Evolutionary conservation across 1,140 invertebrate genomes (phyloP).

Genomic region (Daktulosphaira vitifoliae): DNA sequence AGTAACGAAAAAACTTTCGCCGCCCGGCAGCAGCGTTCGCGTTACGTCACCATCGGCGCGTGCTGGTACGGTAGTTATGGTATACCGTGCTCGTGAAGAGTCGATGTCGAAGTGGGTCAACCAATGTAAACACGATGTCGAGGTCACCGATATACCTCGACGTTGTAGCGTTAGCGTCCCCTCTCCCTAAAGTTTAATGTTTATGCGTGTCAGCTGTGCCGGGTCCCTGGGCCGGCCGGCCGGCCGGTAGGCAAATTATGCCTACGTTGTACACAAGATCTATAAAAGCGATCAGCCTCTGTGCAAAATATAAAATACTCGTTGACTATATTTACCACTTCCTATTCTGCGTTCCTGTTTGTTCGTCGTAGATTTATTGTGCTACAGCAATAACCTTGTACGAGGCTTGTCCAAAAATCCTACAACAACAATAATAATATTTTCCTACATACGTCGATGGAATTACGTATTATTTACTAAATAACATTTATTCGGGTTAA

Average conservation of each 20-base stretch:
- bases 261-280: background rate
- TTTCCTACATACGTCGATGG: too few species aligned
- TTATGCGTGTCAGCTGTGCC: constrained; percentile 30
- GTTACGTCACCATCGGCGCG: constrained; percentile 12
- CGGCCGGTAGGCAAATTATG: background rate
- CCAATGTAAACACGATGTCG: constrained; percentile 31
- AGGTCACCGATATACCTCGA: constrained; percentile 9
- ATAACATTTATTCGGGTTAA: too few species aligned
- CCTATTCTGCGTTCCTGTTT: too few species aligned
- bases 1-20: constrained; percentile 29
- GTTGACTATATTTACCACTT: too few species aligned
- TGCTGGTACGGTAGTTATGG: constrained; percentile 7
- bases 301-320: background rate
- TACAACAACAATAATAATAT: too few species aligned
- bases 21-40: background rate
- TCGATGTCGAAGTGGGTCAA: constrained; percentile 24
- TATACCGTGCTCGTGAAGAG: background rate
- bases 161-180: background rate
- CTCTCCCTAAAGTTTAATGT: constrained; percentile 7
- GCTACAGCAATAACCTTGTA: too few species aligned
- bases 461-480: too few species aligned
- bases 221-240: background rate
- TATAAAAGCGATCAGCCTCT: background rate
- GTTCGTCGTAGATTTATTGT: too few species aligned
- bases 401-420: too few species aligned